Evolutionary conservation across 1,140 invertebrate species (phyloP).

Genomic region (Euborellia annulipes): DNA sequence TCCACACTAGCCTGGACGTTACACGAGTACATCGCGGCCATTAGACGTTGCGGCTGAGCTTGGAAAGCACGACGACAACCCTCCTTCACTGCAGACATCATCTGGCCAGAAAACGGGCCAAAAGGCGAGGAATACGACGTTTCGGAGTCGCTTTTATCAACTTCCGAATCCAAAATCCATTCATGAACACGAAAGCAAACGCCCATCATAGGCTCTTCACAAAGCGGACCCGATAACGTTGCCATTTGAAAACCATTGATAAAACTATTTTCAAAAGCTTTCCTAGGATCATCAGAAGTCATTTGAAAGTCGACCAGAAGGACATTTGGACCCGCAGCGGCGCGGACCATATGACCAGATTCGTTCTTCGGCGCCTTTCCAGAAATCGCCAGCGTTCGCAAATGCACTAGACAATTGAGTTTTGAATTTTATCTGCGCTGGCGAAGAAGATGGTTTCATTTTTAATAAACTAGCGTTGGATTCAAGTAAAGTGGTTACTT

Average conservation of each 20-base stretch:
- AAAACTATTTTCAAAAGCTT: slow-evolving; percentile 59
- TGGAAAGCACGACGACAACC: slow-evolving; percentile 79
- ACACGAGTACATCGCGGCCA: slow-evolving; percentile 94
- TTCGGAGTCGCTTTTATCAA: background rate
- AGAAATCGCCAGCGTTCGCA: slow-evolving; percentile 35
- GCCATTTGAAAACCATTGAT: slow-evolving; percentile 92
- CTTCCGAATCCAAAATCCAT: slow-evolving; percentile 39
- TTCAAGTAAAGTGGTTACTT: background rate
- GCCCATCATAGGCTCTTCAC: slow-evolving; percentile 92
- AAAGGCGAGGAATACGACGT: slow-evolving; percentile 15
- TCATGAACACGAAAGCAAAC: slow-evolving; percentile 79
- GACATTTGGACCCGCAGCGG: slow-evolving; percentile 67
- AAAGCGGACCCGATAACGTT: slow-evolving; percentile 73
- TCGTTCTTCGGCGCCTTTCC: slow-evolving; percentile 41
- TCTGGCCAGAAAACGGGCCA: slow-evolving; percentile 53
- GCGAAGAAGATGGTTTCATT: background rate
- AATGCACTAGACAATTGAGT: slow-evolving; percentile 44
- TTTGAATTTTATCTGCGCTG: slow-evolving; percentile 32
- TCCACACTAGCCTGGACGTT: slow-evolving; percentile 83
- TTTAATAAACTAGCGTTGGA: background rate
- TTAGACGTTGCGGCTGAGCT: slow-evolving; percentile 73
- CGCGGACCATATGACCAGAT: slow-evolving; percentile 88
- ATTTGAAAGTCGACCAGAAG: slow-evolving; percentile 60
- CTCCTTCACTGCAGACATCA: slow-evolving; percentile 83
- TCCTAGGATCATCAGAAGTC: slow-evolving; percentile 30